phyloP scores from a whole-genome alignment of 2,113 vertebrate species.

The Bettongia penicillata region DNA sequence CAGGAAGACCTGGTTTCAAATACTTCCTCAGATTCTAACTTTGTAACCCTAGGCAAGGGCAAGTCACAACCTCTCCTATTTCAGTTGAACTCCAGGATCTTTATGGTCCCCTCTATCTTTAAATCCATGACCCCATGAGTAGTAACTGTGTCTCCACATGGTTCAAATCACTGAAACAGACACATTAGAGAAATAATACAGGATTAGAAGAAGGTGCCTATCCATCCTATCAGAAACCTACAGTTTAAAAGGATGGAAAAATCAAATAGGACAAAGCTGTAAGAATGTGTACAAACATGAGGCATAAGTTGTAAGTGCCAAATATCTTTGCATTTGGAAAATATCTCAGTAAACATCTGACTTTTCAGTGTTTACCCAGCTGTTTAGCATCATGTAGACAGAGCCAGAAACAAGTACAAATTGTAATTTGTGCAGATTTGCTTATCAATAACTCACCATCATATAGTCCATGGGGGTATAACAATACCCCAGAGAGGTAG shows the following conservation, averaged over 20 bases:
- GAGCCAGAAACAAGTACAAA: neutral
- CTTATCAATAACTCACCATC: neutral
- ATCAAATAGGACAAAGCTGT: neutral
- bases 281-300: neutral
- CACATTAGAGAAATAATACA: neutral
- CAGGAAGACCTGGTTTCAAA: neutral
- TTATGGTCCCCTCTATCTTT: neutral
- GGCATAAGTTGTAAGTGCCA: neutral
- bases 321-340: constrained; percentile 1
- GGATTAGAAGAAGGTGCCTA: neutral
- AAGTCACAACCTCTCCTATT: neutral
- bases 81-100: neutral
- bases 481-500: neutral
- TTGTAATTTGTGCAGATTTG: neutral
- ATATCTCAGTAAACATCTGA: neutral
- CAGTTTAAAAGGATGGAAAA: neutral
- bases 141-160: neutral
- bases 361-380: neutral
- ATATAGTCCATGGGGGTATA: neutral
- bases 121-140: neutral
- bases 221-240: neutral
- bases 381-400: neutral
- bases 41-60: neutral
- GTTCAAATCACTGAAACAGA: neutral
- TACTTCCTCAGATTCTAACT: neutral